Conservation (phyloP, 1,140 invertebrate species). For the Elymnias hypermnestra region DNA sequence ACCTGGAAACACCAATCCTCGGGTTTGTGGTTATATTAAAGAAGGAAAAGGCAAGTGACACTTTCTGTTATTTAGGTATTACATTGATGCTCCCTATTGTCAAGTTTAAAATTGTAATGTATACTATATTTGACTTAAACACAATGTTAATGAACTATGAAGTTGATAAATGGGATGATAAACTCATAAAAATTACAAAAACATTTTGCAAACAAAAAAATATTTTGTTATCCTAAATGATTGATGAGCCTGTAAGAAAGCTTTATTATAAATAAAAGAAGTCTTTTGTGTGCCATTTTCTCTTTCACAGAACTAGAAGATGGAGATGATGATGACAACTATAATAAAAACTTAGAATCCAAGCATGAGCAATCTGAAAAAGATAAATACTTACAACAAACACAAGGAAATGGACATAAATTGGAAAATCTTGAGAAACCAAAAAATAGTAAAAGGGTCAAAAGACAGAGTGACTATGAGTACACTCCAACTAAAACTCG, state of each 20-base stretch:
- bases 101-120: too few species aligned
- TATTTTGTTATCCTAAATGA: constrained; percentile 5
- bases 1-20: constrained; percentile 74
- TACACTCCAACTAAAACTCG: constrained; percentile 93
- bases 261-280: too few species aligned
- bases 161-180: too few species aligned
- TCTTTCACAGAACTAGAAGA: constrained; percentile 76
- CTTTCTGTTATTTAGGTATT: too few species aligned
- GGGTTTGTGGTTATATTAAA: constrained; percentile 89
- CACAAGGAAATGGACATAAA: constrained; percentile 16
- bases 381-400: constrained; percentile 56
- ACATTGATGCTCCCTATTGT: too few species aligned
- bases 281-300: too few species aligned
- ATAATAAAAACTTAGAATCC: constrained; percentile 46
- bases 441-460: constrained; percentile 55
- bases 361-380: constrained; percentile 59
- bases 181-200: too few species aligned
- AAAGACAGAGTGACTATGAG: constrained; percentile 89
- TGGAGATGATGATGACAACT: constrained; percentile 60
- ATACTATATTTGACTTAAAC: too few species aligned
- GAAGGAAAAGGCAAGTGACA: constrained; percentile 81
- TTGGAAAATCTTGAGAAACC: constrained; percentile 14
- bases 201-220: background rate
- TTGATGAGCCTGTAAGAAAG: too few species aligned
- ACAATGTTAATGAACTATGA: too few species aligned